Evolutionary conservation across 2,797 vertebrate genomes (phyloP), one percentile per base, ranked within the genome.

Genomic region (Sebastes variabilis): DNA sequence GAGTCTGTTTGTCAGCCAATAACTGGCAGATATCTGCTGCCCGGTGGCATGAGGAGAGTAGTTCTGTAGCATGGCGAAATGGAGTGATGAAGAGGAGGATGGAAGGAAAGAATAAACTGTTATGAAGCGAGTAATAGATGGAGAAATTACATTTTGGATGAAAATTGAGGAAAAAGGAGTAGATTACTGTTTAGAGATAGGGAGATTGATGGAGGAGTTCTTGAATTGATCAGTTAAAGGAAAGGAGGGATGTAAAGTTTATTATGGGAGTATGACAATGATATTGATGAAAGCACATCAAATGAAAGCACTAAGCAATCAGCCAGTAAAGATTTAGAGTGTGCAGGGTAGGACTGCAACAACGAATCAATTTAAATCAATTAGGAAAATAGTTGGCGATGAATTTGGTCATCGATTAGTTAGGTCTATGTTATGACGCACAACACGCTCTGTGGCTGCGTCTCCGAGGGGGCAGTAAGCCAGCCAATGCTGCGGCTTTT

Each of bases 1-100:
- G 86, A 75, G 49, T 74, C 34, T 82, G 77, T 85, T 84, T 79
- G 82, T 83, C 83, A 81, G 84, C 62, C 84, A 76, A 70, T 72
- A 86, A 61, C 70, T 86, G 78, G 75, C 83, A 76, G 49, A 77
- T 62, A 62, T 60, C 4, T 0, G 25, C 66, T 36, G 70, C 81
- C 83, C 9, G 1, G 76, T 71, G 77, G 71, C 64, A 60, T n/a
- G 64, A 60, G 72, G 72, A 69, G 42, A 74, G 65, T 2, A 38
- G 12, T 38, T 14, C 13, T 38, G 58, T 27, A 62, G 59, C 4
- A 24, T 61, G 60, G 34, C 34, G 22, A 86, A 79, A 65, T 20
- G n/a, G 49, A 58, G 49, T 62, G 72, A 32, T 30, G 56, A 72
- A 75, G 60, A 80, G 14, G 8, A 6, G 9, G 34, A 75, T 34